Evolutionary conservation across 2,797 vertebrate species (phyloP).

Genomic region (Geotrypetes seraphini): DNA sequence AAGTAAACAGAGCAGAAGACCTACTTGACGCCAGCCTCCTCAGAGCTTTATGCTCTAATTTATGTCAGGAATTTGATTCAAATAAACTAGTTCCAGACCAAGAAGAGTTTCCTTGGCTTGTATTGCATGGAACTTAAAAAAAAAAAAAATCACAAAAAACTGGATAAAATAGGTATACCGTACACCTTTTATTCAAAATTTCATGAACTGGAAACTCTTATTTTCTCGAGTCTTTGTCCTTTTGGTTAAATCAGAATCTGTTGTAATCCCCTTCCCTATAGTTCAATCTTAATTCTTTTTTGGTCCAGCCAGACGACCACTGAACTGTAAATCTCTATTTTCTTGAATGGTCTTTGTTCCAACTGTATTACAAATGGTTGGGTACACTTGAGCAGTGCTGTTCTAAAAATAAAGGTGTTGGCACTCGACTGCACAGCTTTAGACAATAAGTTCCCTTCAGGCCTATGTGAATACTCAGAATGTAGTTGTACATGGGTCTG

Average conservation of each 20-base stretch:
- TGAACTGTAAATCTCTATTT: no score
- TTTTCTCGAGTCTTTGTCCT: not conserved
- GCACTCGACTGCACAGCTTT: no score
- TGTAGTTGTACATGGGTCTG: no score
- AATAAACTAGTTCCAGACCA: not conserved
- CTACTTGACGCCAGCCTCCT: constrained; percentile 5
- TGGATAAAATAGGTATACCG: not conserved
- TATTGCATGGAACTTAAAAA: no score
- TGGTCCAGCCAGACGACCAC: no score
- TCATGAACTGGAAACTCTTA: not conserved
- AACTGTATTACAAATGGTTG: no score
- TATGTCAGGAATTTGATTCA: constrained; percentile 3
- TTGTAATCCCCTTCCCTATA: not conserved
- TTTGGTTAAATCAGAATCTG: no score
- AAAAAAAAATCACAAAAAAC: not conserved
- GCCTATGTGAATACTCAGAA: no score
- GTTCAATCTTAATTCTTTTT: not conserved
- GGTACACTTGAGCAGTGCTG: no score
- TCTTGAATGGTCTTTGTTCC: no score
- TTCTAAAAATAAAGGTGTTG: no score
- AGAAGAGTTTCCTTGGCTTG: not conserved
- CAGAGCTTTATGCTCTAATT: not conserved
- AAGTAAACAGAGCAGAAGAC: constrained; percentile 13
- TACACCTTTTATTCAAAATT: not conserved
- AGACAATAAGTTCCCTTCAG: no score